A percentile compares a stretch with the other conserved stretches of the same genome.
Evolutionary conservation across 1,140 invertebrate genomes (phyloP).

Genomic region (Calephelis virginiensis): DNA sequence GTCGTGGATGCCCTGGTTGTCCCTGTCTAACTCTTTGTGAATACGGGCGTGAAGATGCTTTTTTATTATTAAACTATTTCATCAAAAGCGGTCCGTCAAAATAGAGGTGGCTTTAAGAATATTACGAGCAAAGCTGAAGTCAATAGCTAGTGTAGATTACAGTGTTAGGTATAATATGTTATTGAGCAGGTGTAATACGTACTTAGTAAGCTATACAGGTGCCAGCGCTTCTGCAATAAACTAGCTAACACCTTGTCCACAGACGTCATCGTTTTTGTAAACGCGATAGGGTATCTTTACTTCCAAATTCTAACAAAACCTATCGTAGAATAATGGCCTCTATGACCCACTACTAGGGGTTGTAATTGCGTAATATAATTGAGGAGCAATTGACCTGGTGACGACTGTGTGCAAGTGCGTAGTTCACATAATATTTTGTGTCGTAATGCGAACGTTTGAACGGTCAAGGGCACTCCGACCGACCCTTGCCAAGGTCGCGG

Average conservation of each 20-base stretch:
- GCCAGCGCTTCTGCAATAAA: not conserved
- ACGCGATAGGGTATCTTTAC: constrained; percentile 30
- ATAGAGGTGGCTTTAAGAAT: no score
- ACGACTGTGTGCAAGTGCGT: constrained; percentile 39
- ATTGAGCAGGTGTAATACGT: constrained; percentile 3
- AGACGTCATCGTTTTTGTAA: constrained; percentile 11
- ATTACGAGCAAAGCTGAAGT: not conserved
- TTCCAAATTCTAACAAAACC: constrained; percentile 6
- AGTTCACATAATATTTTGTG: constrained; percentile 44
- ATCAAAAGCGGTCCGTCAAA: no score
- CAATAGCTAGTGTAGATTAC: not conserved
- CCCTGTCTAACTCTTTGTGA: no score
- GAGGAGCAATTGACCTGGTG: constrained; percentile 22
- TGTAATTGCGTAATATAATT: constrained; percentile 24
- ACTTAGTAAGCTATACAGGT: constrained; percentile 1
- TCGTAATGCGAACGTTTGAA: constrained; percentile 47
- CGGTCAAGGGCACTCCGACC: constrained; percentile 53
- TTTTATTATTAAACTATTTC: no score
- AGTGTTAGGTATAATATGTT: not conserved
- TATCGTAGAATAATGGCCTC: constrained; percentile 4
- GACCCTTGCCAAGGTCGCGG: constrained; percentile 49
- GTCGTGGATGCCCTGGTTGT: no score
- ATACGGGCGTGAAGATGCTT: no score
- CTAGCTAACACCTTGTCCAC: not conserved
- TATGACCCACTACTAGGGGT: constrained; percentile 1